Evolutionary conservation across 2,888 invertebrate species (phyloP), one percentile per base, ranked within the genome.

Genomic region (Tetropium fuscum): DNA sequence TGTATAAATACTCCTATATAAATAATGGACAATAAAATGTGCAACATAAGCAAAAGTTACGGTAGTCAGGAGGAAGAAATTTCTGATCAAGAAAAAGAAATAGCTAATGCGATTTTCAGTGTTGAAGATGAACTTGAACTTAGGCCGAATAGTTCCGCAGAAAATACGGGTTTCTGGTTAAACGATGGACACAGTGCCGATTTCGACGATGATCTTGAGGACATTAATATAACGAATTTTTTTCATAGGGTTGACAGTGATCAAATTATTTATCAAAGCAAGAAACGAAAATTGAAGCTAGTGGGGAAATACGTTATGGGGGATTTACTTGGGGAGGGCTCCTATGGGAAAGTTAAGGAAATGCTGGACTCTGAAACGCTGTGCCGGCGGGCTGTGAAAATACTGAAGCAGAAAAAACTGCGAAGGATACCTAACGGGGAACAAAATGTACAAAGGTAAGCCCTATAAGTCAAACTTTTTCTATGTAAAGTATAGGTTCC

Each of bases 331-430:
- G 99, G 99, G 0, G 98, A 98, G 81, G 99, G 99, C 51, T 96
- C 97, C 16, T 99, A 99, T 82, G 98, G 98, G 4, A 99, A 98
- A 88, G 99, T 99, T 15, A 99, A 99, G 83, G 98, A 98, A 83
- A 92, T 96, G 83, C 84, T 98, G 63, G 97, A 98, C 83, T 94
- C 95, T 0, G 94, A 94, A 80, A 94, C 93, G 7, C 84, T 98
- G 38, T 92, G 92, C 78, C 87, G 98, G 70, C 86, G 95, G 77
- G 98, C 99, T 65, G 97, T 98, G 11, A 99, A 99, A 86, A 97
- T 98, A 79, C 85, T 99, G 71, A 98, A 98, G 80, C 95, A 93
- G 80, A 88, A 92, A 71, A 96, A 96, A 82, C 83, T 98, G 53
- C 85, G 95, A 73, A 90, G 96, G 84, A 98, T 98, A 83, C 97